Percentiles rank a stretch among this genome's conserved stretches.
Conservation (phyloP, 2,888 invertebrate species). For the Atrina japonica region DNA sequence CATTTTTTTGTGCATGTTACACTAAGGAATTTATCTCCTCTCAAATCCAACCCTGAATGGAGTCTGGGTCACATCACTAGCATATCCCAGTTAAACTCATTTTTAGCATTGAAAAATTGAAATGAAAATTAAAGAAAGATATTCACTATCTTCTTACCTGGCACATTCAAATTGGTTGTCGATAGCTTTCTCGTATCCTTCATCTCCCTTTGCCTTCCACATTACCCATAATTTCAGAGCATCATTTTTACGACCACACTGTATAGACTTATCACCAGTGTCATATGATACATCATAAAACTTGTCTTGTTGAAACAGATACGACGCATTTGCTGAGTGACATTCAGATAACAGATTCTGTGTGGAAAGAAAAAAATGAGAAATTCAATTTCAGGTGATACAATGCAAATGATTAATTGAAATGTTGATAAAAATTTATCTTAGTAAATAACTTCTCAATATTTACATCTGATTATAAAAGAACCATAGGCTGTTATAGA, state of each 20-base stretch:
- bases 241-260: slow-evolving; percentile 77
- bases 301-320: slow-evolving; percentile 78
- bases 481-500: too few relatives aligned
- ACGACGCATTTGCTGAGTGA: slow-evolving; percentile 69
- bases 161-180: slow-evolving; percentile 68
- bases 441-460: too few relatives aligned
- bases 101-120: too few relatives aligned
- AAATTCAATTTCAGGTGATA: neutral
- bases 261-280: slow-evolving; percentile 76
- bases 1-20: too few relatives aligned
- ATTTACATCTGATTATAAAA: too few relatives aligned
- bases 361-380: too few relatives aligned
- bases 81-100: too few relatives aligned
- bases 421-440: too few relatives aligned
- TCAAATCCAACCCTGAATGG: too few relatives aligned
- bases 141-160: slow-evolving; percentile 45
- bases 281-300: slow-evolving; percentile 76
- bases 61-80: too few relatives aligned
- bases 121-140: neutral
- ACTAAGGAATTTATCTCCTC: too few relatives aligned
- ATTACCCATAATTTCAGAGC: slow-evolving; percentile 75
- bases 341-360: slow-evolving; percentile 68
- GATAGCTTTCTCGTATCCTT: slow-evolving; percentile 63
- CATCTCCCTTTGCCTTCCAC: slow-evolving; percentile 74
- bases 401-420: too few relatives aligned